phyloP scores from a whole-genome alignment of 64 coral and sea anemone genomes.

The Astreopora myriophthalma region DNA sequence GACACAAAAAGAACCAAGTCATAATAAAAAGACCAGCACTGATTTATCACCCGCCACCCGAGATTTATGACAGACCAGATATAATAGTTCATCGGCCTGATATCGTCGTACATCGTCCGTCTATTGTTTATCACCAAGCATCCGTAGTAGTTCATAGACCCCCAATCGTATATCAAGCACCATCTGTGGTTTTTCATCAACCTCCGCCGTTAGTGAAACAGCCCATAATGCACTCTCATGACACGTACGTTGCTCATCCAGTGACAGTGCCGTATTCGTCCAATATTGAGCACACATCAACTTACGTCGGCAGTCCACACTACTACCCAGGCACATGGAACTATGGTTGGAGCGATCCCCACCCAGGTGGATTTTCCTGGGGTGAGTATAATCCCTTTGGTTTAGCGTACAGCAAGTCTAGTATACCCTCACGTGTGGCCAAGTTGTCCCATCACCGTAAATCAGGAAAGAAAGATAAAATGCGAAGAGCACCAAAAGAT shows the following conservation, averaged over 20 bases:
- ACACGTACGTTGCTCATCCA: conserved; percentile 81
- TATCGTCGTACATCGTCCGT: conserved; percentile 86
- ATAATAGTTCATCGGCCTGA: conserved; percentile 89
- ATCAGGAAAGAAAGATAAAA: conserved; percentile 2
- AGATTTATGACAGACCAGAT: conserved; percentile 92
- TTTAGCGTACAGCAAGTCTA: conserved; percentile 44
- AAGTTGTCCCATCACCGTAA: not conserved
- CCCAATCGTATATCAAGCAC: conserved; percentile 82
- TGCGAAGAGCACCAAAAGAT: not conserved
- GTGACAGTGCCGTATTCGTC: conserved; percentile 72
- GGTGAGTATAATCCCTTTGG: not conserved
- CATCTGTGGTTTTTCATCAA: conserved; percentile 95
- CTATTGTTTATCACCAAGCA: conserved; percentile 91
- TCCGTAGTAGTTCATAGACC: conserved; percentile 97
- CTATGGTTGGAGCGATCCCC: conserved; percentile 24
- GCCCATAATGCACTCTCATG: conserved; percentile 83
- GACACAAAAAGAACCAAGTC: conserved; percentile 85
- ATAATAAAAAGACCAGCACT: conserved; percentile 84
- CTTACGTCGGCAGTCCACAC: conserved; percentile 87
- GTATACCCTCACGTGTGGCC: conserved; percentile 3
- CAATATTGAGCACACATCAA: conserved; percentile 64
- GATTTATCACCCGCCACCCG: conserved; percentile 96
- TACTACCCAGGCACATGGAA: conserved; percentile 74
- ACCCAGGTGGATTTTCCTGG: not conserved
- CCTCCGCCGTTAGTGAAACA: conserved; percentile 89